Evolutionary conservation across 2,113 vertebrate species (phyloP).

Genomic region (Rhabdornis inornatus): DNA sequence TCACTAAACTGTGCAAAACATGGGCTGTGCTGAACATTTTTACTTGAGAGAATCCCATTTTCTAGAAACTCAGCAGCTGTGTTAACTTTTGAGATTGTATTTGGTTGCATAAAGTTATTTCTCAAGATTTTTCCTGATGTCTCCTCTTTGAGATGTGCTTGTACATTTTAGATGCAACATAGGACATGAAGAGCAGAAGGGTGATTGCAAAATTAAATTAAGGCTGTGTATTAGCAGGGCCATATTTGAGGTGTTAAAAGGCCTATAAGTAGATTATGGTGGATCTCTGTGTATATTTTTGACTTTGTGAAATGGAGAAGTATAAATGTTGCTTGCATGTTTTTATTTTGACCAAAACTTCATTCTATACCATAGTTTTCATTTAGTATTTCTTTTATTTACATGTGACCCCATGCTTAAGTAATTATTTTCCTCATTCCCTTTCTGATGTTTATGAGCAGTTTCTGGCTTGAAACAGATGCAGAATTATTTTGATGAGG

Average conservation of each 20-base stretch:
- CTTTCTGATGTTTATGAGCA: background rate
- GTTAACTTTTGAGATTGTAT: background rate
- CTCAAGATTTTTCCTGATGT: background rate
- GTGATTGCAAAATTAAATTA: background rate
- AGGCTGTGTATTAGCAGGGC: background rate
- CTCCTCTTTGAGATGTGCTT: background rate
- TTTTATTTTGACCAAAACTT: background rate
- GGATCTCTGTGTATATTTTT: background rate
- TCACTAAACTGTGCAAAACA: background rate
- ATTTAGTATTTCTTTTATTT: background rate
- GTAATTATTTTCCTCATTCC: background rate
- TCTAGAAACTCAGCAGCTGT: background rate
- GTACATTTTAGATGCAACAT: background rate
- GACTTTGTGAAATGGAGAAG: background rate
- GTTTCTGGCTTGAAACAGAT: background rate
- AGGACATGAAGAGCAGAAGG: background rate
- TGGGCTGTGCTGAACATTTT: background rate
- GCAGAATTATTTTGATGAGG: background rate
- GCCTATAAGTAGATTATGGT: background rate
- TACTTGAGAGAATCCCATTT: background rate
- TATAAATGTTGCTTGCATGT: background rate
- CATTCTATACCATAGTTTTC: background rate
- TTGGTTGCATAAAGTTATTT: background rate
- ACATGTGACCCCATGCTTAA: background rate
- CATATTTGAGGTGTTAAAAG: background rate